A percentile compares a stretch with the other conserved stretches of the same genome.
Conservation (phyloP, 2,797 vertebrate species). For the Selene dorsalis region DNA sequence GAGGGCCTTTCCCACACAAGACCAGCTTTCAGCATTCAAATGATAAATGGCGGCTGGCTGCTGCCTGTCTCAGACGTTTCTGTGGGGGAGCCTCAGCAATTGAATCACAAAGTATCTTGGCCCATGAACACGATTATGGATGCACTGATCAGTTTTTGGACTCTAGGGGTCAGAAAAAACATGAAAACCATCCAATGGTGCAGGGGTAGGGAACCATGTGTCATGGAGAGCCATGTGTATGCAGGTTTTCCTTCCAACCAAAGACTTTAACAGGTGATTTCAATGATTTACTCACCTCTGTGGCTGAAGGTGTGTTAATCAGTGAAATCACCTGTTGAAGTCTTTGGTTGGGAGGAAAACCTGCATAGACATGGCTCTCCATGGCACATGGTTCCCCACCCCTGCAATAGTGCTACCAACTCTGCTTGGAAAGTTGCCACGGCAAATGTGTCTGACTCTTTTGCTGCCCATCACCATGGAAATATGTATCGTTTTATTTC, state of each 20-base stretch:
- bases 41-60: slow-evolving; percentile 54
- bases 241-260: no score
- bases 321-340: no score
- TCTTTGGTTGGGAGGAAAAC: no score
- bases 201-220: no score
- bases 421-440: neutral
- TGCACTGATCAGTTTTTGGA: neutral
- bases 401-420: no score
- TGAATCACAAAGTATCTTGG: slow-evolving; percentile 27
- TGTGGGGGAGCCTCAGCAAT: slow-evolving; percentile 22
- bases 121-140: slow-evolving; percentile 3
- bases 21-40: slow-evolving; percentile 45
- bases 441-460: neutral
- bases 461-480: neutral
- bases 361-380: no score
- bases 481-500: neutral
- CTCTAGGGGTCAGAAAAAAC: slow-evolving; percentile 5
- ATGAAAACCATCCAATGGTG: no score
- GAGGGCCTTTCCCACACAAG: slow-evolving; percentile 40
- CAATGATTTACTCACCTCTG: no score
- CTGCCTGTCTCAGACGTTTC: slow-evolving; percentile 38
- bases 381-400: no score
- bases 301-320: no score
- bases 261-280: no score
- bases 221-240: no score